These are phyloP conservation scores for Cheilosia impressa DNA, from an alignment of 2,888 invertebrate species.

Conservation along the genomic window DNA sequence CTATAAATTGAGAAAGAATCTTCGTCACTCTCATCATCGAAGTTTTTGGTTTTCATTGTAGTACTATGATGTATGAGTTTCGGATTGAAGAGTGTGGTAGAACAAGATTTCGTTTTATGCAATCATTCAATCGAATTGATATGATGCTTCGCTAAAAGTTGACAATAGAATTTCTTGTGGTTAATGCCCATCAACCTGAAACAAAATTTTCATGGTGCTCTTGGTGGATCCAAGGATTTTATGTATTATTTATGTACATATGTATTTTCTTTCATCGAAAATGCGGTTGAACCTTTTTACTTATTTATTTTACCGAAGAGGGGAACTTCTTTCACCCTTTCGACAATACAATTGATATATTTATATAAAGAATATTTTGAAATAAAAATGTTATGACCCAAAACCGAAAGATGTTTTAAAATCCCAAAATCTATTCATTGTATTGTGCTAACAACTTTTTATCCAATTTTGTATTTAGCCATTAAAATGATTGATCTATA, in stretches of 20 bases:
- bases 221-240: constrained; percentile 21
- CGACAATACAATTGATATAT: constrained; percentile 14
- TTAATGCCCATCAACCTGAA: constrained; percentile 1
- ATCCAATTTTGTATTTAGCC: too few relatives aligned
- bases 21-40: constrained; percentile 26
- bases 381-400: neutral
- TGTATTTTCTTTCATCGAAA: constrained; percentile 19
- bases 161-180: constrained; percentile 37
- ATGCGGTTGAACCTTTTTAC: constrained; percentile 14
- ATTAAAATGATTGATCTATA: too few relatives aligned
- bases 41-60: constrained; percentile 20
- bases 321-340: constrained; percentile 23
- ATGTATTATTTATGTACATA: neutral
- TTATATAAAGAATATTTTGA: neutral
- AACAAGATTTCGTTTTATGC: constrained; percentile 22
- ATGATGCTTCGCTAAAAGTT: constrained; percentile 40
- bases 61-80: neutral
- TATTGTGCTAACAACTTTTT: too few relatives aligned
- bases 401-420: neutral
- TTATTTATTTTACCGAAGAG: neutral
- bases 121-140: constrained; percentile 42
- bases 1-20: constrained; percentile 27
- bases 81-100: neutral
- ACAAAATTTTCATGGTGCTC: constrained; percentile 25
- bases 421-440: neutral